phyloP scores from a whole-genome alignment of 1,140 invertebrate genomes.

The Ooceraea biroi region DNA sequence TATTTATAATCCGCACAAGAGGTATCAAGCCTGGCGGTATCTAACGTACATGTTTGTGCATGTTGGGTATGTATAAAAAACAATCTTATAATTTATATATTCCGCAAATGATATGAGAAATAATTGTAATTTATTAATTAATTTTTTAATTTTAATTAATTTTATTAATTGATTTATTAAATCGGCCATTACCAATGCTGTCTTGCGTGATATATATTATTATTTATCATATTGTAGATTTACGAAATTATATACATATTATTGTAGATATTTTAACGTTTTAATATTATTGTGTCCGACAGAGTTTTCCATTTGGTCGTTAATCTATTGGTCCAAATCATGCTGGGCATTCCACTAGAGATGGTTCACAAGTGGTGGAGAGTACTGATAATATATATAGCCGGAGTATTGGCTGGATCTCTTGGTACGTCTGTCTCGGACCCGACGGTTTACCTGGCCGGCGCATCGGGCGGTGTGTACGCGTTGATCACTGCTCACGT shows the following conservation, averaged over 20 bases:
- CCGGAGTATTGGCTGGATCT: slow-evolving; percentile 94
- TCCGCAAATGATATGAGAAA: background rate
- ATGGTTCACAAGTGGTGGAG: slow-evolving; percentile 98
- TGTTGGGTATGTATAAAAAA: slow-evolving; percentile 90
- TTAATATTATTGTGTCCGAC: slow-evolving; percentile 33
- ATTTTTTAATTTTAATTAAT: background rate
- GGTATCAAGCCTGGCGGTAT: slow-evolving; percentile 96
- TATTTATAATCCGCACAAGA: slow-evolving; percentile 96
- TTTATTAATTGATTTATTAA: no score
- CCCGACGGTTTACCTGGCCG: slow-evolving; percentile 94
- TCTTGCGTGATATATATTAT: no score
- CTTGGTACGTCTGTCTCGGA: slow-evolving; percentile 96
- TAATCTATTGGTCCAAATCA: slow-evolving; percentile 96
- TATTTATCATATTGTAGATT: no score
- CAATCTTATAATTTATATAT: background rate
- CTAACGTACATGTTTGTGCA: slow-evolving; percentile 99
- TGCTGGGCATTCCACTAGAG: slow-evolving; percentile 97
- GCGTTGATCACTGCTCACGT: slow-evolving; percentile 97
- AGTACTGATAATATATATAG: slow-evolving; percentile 92
- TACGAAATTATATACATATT: no score
- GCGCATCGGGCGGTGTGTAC: slow-evolving; percentile 98
- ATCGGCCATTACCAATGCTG: no score
- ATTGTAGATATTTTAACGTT: background rate
- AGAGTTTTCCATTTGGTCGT: slow-evolving; percentile 95
- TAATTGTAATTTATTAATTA: background rate